A percentile compares a stretch with the other conserved stretches of the same genome.
Evolutionary conservation across 1,140 invertebrate genomes (phyloP).

Genomic region (Drosophila lowei): DNA sequence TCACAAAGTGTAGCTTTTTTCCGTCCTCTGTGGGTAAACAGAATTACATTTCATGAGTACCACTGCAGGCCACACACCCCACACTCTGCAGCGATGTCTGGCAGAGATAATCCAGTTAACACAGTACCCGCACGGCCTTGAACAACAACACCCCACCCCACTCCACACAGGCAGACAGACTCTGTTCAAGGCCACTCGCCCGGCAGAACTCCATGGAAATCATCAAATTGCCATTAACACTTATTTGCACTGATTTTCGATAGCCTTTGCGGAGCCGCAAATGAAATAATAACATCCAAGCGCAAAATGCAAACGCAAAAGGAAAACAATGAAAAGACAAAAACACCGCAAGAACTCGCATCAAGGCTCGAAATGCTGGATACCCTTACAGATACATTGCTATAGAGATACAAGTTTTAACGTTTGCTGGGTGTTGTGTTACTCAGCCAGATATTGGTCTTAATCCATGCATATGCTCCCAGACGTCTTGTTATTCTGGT

Average conservation of each 20-base stretch:
- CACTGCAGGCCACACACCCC: not conserved
- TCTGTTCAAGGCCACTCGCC: conserved; percentile 34
- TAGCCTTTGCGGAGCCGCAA: conserved; percentile 16
- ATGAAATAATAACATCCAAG: conserved; percentile 50
- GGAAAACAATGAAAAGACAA: not conserved
- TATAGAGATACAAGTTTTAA: too few relatives aligned
- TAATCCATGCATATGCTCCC: too few relatives aligned
- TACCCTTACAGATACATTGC: too few relatives aligned
- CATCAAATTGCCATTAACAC: conserved; percentile 39
- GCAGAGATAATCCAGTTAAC: conserved; percentile 32
- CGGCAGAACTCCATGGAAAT: conserved; percentile 2
- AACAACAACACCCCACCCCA: not conserved
- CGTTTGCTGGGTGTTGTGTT: too few relatives aligned
- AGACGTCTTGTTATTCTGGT: too few relatives aligned
- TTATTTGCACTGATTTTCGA: conserved; percentile 40
- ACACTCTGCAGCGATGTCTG: conserved; percentile 10
- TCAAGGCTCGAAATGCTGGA: too few relatives aligned
- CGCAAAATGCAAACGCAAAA: conserved; percentile 17
- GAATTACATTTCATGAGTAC: conserved; percentile 61
- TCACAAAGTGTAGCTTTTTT: conserved; percentile 82
- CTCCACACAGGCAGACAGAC: conserved; percentile 5
- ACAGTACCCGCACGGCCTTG: conserved; percentile 29
- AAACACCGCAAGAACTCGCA: too few relatives aligned
- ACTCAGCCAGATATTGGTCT: too few relatives aligned
- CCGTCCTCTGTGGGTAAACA: conserved; percentile 71